phyloP scores from a whole-genome alignment of 2,797 vertebrate genomes.

The Mastacembelus armatus region DNA sequence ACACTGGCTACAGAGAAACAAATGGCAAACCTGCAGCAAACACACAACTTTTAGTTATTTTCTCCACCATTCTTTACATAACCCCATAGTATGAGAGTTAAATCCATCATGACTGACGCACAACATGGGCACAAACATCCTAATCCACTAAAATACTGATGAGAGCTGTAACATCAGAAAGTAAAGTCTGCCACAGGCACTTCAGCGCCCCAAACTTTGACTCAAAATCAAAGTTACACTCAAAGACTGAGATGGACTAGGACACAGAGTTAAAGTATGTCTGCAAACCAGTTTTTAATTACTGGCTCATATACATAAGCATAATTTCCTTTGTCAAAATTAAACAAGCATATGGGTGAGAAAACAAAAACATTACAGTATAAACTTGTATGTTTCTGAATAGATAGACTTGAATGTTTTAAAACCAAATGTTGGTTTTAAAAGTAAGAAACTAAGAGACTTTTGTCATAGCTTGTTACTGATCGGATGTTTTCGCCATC shows the following conservation, averaged over 20 bases:
- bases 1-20: conserved; percentile 27
- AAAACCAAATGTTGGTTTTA: conserved; percentile 28
- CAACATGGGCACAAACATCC: neutral
- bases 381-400: conserved; percentile 40
- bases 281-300: neutral
- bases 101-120: neutral
- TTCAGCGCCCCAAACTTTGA: conserved; percentile 11
- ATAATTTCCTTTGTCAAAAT: conserved; percentile 18
- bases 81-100: too few relatives aligned
- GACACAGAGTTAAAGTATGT: neutral
- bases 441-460: conserved; percentile 12
- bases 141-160: neutral
- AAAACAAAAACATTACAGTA: conserved; percentile 37
- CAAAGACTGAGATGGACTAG: conserved; percentile 8
- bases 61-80: too few relatives aligned
- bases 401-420: too few relatives aligned
- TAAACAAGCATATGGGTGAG: neutral
- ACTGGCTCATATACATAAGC: neutral
- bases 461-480: conserved; percentile 17
- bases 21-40: neutral
- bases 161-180: neutral
- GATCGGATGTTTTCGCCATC: conserved; percentile 11
- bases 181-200: neutral
- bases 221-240: conserved; percentile 42
- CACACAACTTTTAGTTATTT: neutral